Conservation (phyloP, 64 coral and sea anemone genomes). For the Catalaphyllia jardinei region DNA sequence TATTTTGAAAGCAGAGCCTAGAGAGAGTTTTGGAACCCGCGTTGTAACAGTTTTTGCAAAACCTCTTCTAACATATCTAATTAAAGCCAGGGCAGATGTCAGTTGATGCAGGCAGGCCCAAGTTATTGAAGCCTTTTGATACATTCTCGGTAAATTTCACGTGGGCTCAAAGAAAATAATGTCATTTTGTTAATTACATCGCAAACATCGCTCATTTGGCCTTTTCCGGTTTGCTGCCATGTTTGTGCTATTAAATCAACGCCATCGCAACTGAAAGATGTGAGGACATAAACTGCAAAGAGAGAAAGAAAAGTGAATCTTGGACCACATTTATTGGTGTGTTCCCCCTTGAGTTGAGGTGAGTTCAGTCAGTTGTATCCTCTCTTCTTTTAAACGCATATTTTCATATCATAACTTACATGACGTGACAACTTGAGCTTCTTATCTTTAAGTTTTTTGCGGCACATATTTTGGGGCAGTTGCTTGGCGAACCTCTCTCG, state of each 20-base stretch:
- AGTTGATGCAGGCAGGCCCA: background rate
- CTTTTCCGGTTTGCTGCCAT: constrained; percentile 23
- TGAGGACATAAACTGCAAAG: background rate
- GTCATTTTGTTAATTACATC: constrained; percentile 44
- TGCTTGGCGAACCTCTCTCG: background rate
- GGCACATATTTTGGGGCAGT: background rate
- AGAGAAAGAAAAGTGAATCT: background rate
- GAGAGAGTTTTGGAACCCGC: background rate
- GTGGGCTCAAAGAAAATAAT: background rate
- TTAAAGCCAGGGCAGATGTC: background rate
- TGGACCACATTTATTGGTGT: no score
- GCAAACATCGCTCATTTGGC: background rate
- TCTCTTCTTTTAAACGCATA: no score
- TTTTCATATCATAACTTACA: no score
- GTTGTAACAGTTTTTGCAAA: background rate
- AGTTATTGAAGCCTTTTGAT: constrained; percentile 19
- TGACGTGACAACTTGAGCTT: no score
- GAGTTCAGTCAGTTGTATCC: no score
- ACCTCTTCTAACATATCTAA: background rate
- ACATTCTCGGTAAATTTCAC: constrained; percentile 35
- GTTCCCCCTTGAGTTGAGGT: no score
- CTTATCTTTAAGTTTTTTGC: background rate
- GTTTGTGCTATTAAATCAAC: background rate
- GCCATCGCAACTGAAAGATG: background rate
- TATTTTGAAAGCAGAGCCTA: no score